Evolutionary conservation across 2,113 vertebrate species (phyloP), one percentile per base, ranked within the genome.

Genomic region (Bos indicus): DNA sequence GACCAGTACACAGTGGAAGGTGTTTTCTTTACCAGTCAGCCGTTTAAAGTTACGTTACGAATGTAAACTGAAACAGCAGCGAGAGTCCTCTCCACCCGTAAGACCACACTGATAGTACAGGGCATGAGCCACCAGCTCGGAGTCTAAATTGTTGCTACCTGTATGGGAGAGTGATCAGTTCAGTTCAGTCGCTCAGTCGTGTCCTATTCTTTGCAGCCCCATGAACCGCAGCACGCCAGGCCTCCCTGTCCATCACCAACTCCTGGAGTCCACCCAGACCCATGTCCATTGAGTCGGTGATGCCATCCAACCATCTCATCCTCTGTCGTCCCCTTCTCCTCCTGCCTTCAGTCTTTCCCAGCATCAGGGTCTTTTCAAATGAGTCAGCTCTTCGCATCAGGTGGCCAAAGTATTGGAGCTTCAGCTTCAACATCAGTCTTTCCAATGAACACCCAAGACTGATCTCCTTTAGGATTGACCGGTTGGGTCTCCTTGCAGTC

Each of bases 121-220:
- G 17, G 14, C 59, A 15, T 48, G 74, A 33, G 28, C 62, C 67
- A 54, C 25, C 25, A 54, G 12, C 48, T 46, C 12, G 25, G 30
- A 57, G 15, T 46, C 19, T 64, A n/a, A 78, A 15, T 46, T 36
- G n/a, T 11, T 62, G 33, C 3, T 54, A 0, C 46, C 86, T 86
- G 10, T 36, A 13, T 81, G n/a, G 26, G 88, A 36, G n/a, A 4
- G 43, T 33, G 28, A 36, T 67, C 21, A 16, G 14, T 89, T 64
- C 62, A 64, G 30, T 64, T n/a, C 30, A 64, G 30, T n/a, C 4
- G 3, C 15, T 64, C 30, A 64, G 62, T n/a, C 2, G 1, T 64
- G 30, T 64, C 62, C 1, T 0, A n/a, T 30, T 62, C 60, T 62
- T 62, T 64, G 30, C 0, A 0, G 33, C 62, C 3, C 30, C 62